phyloP scores from a whole-genome alignment of 2,888 invertebrate species.

The Pyrrhosoma nymphula region DNA sequence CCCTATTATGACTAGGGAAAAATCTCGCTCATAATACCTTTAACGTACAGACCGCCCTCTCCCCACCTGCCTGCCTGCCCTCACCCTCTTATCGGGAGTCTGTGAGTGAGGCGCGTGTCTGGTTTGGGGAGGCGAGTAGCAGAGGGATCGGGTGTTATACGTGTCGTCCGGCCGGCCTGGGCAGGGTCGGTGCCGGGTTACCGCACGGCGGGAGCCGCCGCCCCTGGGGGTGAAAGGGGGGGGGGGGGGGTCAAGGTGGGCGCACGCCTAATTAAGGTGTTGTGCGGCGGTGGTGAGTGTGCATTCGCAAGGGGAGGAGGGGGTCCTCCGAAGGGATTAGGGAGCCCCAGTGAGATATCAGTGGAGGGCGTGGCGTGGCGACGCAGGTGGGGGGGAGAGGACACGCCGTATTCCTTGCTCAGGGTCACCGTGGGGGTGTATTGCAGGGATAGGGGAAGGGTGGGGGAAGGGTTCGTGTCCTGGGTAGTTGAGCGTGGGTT shows the following conservation, averaged over 20 bases:
- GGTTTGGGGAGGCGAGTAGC: neutral
- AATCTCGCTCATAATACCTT: no score
- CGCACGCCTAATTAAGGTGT: neutral
- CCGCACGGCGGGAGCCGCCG: neutral
- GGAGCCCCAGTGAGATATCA: neutral
- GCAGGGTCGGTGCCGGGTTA: neutral
- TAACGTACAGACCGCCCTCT: no score
- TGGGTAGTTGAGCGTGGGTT: neutral
- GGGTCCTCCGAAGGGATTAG: neutral
- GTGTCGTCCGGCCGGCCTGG: no score
- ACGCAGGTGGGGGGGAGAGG: neutral
- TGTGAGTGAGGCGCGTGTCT: no score
- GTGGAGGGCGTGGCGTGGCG: neutral
- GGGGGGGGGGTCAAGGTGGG: no score
- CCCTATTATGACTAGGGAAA: no score
- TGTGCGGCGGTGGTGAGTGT: neutral
- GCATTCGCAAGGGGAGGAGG: neutral
- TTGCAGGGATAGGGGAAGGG: neutral
- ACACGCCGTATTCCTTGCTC: neutral
- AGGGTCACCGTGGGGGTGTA: neutral
- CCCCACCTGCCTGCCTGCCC: neutral
- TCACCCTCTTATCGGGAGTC: neutral
- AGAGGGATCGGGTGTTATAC: no score
- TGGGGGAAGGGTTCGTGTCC: neutral
- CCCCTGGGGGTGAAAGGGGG: neutral